Percentiles rank a stretch among this genome's conserved stretches.
phyloP scores from a whole-genome alignment of 2,888 invertebrate species.

The Pollenia angustigena region DNA sequence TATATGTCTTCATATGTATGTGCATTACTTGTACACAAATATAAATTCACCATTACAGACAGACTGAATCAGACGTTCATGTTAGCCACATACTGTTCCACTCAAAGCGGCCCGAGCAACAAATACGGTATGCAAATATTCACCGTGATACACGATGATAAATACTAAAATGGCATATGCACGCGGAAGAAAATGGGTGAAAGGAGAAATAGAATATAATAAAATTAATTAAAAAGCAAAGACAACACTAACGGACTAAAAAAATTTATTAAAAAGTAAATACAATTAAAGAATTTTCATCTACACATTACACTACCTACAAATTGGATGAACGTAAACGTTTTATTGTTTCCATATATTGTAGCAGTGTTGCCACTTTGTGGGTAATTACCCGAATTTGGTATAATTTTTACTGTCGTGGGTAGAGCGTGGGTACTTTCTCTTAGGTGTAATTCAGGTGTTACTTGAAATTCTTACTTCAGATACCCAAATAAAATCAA shows the following conservation, averaged over 20 bases:
- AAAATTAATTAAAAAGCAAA: slow-evolving; percentile 69
- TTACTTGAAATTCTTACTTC: too few species aligned
- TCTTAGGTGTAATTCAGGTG: too few species aligned
- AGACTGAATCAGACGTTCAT: background rate
- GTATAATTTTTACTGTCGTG: too few species aligned
- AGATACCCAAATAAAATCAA: too few species aligned
- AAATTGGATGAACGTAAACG: too few species aligned
- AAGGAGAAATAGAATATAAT: slow-evolving; percentile 24
- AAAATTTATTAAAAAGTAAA: slow-evolving; percentile 61
- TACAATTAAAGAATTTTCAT: slow-evolving; percentile 14
- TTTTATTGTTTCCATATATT: too few species aligned
- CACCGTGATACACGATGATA: slow-evolving; percentile 42
- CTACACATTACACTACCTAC: too few species aligned
- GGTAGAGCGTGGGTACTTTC: too few species aligned
- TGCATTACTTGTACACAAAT: slow-evolving; percentile 13
- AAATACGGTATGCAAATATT: slow-evolving; percentile 53
- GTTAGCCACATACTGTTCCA: slow-evolving; percentile 8
- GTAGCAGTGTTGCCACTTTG: too few species aligned
- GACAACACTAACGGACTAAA: slow-evolving; percentile 63
- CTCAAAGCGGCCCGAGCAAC: slow-evolving; percentile 20
- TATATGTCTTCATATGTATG: slow-evolving; percentile 19
- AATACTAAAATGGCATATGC: slow-evolving; percentile 50
- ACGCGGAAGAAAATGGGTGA: background rate
- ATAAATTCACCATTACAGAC: background rate
- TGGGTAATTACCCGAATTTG: too few species aligned